Evolutionary conservation across 2,888 invertebrate genomes (phyloP).

Genomic region (Cerastoderma edule): DNA sequence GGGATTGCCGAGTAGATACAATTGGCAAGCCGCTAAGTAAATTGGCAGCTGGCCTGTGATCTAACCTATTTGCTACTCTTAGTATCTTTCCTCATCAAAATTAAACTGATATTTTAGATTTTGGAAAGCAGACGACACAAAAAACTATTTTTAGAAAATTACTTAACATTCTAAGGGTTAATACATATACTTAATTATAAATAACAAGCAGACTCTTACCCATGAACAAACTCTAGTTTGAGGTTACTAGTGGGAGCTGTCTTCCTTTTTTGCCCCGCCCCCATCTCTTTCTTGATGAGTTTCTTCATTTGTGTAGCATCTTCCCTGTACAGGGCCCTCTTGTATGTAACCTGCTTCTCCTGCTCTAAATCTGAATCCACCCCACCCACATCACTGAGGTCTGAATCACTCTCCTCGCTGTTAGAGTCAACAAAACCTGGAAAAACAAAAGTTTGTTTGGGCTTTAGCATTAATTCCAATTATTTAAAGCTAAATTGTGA

Average conservation of each 20-base stretch:
- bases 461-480: neutral
- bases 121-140: too few species aligned
- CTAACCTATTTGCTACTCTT: too few species aligned
- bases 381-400: conserved; percentile 82
- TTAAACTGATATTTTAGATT: too few species aligned
- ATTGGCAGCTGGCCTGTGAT: too few species aligned
- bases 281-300: conserved; percentile 75
- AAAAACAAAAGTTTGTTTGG: neutral
- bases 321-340: conserved; percentile 79
- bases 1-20: too few species aligned
- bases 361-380: conserved; percentile 83
- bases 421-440: conserved; percentile 82
- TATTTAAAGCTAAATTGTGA: neutral
- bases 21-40: too few species aligned
- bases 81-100: too few species aligned
- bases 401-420: conserved; percentile 83
- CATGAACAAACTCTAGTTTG: conserved; percentile 82
- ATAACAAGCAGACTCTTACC: too few species aligned
- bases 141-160: too few species aligned
- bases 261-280: conserved; percentile 80
- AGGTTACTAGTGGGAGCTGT: conserved; percentile 81
- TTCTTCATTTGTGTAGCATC: conserved; percentile 78
- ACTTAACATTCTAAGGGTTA: too few species aligned
- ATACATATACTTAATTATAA: too few species aligned
- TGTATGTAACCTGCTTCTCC: conserved; percentile 82